Evolutionary conservation across 2,797 vertebrate genomes (phyloP).

Genomic region (Tiaroga cobitis): DNA sequence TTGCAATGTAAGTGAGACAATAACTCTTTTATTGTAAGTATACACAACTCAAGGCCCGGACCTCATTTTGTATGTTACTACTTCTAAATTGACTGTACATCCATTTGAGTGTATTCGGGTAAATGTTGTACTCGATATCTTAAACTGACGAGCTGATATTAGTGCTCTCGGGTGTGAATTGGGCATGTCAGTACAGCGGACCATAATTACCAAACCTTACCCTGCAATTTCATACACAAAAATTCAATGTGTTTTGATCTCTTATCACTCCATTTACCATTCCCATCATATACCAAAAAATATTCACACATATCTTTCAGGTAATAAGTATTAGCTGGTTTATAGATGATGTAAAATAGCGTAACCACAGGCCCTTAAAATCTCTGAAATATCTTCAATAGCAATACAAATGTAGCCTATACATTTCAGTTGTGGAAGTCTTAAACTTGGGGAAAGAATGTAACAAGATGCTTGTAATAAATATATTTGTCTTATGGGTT

Average conservation of each 20-base stretch:
- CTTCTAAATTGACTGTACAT: background rate
- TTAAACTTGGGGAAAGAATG: background rate
- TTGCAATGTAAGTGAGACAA: too few relatives aligned
- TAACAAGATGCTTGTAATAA: background rate
- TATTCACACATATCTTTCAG: background rate
- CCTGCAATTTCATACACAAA: background rate
- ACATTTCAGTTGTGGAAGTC: background rate
- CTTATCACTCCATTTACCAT: background rate
- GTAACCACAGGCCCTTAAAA: background rate
- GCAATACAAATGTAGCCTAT: background rate
- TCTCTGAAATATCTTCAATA: background rate
- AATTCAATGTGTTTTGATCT: background rate
- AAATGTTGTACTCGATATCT: background rate
- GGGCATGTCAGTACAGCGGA: conserved; percentile 38
- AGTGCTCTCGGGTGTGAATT: conserved; percentile 39
- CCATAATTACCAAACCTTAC: background rate
- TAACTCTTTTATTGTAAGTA: background rate
- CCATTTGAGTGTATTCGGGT: background rate
- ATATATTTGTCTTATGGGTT: background rate
- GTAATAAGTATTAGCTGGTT: background rate
- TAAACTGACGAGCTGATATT: background rate
- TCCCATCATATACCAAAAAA: too few relatives aligned
- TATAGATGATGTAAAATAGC: background rate
- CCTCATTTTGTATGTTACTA: background rate
- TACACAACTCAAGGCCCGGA: too few relatives aligned